Base-by-base conservation (phyloP, 2,888 invertebrate species). In the Orchestes rusci region DNA sequence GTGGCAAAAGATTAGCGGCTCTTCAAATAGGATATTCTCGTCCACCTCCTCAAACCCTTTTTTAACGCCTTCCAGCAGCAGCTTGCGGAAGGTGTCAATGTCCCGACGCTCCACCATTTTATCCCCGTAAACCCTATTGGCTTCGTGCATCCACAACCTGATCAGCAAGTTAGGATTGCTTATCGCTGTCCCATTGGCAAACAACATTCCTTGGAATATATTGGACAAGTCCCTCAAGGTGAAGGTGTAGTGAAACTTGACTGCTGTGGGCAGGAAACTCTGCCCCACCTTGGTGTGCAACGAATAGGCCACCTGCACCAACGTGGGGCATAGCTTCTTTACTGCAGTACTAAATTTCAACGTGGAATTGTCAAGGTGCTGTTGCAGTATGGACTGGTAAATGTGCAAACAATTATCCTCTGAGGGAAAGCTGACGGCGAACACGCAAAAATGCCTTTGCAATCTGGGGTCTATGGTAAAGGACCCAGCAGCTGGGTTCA, bases 401-500 rank as follows among this genome's bases (percentile, higher is more conserved):
- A 95, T 95, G 38, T 84, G 85, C 50, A 74, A 72, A 48, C 93
- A 75, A 0, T 92, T 87, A 39, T 93, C 91, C 12, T 73, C 64
- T 2, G 82, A 80, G 2, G 94, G 94, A 62, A 88, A 91, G 70
- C 91, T 91, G 34, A 89, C 81, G 30, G 89, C 86, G 66, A 90
- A 90, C 0, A 87, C 85, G 56, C 85, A 84, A 66, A 90, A 91
- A 62, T 90, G 90, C 45, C 90, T 70, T 64, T 94, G 93, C 10
- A 96, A 72, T 27, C 95, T 75, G 1, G 92, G 80, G 71, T 94
- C 87, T 43, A 95, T 93, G 13, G 90, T 91, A 65, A 95, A 95
- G 42, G 90, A 91, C 15, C 95, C 95, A 12, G 94, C 89, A 0
- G 93, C 92, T 0, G 95, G 95, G 69, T 95, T 95, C 95, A 96